Percentiles rank a stretch among this genome's conserved stretches.
Evolutionary conservation across 2,888 invertebrate species (phyloP).

Genomic region (Hofmannophila pseudospretella): DNA sequence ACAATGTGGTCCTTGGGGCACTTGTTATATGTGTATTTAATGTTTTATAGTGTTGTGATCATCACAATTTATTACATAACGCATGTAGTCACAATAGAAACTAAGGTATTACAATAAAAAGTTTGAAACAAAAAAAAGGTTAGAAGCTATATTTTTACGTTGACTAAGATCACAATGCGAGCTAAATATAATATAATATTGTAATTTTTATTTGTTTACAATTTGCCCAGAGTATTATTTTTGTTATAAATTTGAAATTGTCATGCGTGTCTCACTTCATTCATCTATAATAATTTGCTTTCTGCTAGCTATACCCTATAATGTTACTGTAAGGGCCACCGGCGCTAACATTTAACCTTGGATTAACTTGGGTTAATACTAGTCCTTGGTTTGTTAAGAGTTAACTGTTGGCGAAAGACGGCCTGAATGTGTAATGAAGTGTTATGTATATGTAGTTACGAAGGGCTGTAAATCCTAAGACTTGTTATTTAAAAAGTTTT

Average conservation of each 20-base stretch:
- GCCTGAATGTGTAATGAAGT: no score
- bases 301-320: no score
- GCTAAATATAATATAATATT: not conserved
- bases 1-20: no score
- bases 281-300: no score
- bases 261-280: constrained; percentile 5
- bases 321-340: no score
- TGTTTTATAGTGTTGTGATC: not conserved
- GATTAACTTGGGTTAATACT: no score
- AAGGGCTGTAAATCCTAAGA: constrained; percentile 60
- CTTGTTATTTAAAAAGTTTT: constrained; percentile 39
- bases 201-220: constrained; percentile 8
- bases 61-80: not conserved
- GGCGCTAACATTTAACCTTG: no score
- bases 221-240: constrained; percentile 23
- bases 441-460: constrained; percentile 27
- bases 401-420: no score
- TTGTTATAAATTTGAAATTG: constrained; percentile 4
- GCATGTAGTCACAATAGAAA: not conserved
- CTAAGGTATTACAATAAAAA: no score
- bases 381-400: no score
- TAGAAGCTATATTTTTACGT: not conserved
- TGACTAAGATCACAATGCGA: not conserved
- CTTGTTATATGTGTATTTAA: no score
- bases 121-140: not conserved